Evolutionary conservation across 2,797 vertebrate species (phyloP), one percentile per base, ranked within the genome.

Genomic region (Sebastes vulpes): DNA sequence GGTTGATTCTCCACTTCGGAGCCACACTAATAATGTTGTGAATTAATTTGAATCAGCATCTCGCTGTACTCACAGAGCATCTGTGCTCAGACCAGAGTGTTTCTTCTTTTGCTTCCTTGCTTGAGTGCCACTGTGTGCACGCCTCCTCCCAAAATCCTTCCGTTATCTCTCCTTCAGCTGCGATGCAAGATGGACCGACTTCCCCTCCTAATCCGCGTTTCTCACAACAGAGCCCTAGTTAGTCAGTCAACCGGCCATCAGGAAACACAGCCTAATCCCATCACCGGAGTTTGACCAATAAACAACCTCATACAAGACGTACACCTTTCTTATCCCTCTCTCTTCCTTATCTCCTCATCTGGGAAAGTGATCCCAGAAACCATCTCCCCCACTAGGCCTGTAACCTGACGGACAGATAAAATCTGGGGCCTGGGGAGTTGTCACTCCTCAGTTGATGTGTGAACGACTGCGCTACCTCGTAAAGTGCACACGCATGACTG

Each of bases 401-500:
- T 87, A 87, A 88, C 89, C 89, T 75, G 82, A 89, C 56, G 61
- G 60, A 75, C 60, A 90, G 94, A 95, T 94, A 92, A 84, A 87
- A 95, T 90, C 94, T 89, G 88, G 68, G 88, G 86, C 85, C 61
- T 4, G 14, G 78, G 46, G 75, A 80, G 75, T 67, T 82, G 88
- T 92, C 88, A 88, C 82, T 90, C 81, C 73, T 84, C 86, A 86
- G 89, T 86, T 77, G 84, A 90, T 81, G 93, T 93, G 92, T 91
- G 90, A 95, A 89, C 38, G 63, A 88, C 84, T 50, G 83, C 38
- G 73, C 74, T 80, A 58, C 89, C 91, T 91, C 65, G 66, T 95
- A 91, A 95, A 96, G 91, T 80, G 83, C 86, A 66, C 90, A 94
- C 32, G 93, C 94, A 89, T 90, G 92, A 85, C 72, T 93, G 90